Evolutionary conservation across 2,797 vertebrate genomes (phyloP), one percentile per base, ranked within the genome.

Genomic region (Amblyraja radiata): DNA sequence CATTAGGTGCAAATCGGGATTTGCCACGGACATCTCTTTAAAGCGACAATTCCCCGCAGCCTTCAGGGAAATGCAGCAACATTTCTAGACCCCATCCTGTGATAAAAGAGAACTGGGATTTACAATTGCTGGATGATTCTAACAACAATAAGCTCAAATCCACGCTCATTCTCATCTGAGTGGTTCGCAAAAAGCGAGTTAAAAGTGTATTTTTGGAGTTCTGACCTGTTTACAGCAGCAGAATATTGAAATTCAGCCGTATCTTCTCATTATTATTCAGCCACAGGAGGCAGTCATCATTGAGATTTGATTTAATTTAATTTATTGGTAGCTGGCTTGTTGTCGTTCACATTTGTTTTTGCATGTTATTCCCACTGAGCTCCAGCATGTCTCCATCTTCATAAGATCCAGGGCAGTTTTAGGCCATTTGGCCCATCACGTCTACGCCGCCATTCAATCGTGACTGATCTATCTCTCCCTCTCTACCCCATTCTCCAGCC

Each of bases 251-350:
- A 61, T 63, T 61, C 11, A 86, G 25, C 23, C 21, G n/a, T 1
- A 23, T n/a, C 25, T 61, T 63, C 28, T 11, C 23, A 58, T 86
- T 58, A 58, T 0, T n/a, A 13, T n/a, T 28, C 54, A 86, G 58
- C 54, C 54, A 25, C 54, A 61, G 28, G 25, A 84, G 54, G 58
- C 18, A 28, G 13, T 78, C 28, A 58, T 54, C 14, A 61, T 86
- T 86, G 61, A 58, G 80, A 84, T 86, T 21, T 23, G 79, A 46
- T 81, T 86, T 86, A 63, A n/a, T n/a, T 86, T 61, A 54, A 86
- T 61, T 86, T 58, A 86, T 13, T 86, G 83, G 54, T 46, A 54
- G 21, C 54, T 84, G 39, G 25, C 11, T 86, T 61, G 23, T 25
- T 86, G 46, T 6, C 39, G 28, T 61, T 6, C 4, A 23, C n/a